Conservation (phyloP, 2,113 vertebrate genomes). For the Sinosuthora webbiana region DNA sequence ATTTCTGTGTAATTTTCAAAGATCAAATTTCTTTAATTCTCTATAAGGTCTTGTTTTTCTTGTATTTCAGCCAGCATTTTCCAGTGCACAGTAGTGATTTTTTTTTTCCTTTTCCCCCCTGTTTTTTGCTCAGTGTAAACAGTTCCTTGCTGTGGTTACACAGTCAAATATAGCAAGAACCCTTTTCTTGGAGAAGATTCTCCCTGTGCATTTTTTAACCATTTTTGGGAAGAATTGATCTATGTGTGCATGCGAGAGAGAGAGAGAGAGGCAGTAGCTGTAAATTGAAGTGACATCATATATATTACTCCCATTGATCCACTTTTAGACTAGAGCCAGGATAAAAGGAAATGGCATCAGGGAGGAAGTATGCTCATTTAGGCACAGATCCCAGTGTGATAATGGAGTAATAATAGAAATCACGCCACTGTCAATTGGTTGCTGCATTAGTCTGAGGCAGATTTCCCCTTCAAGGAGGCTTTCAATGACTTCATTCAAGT, state of each 20-base stretch:
- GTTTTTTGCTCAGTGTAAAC: constrained; percentile 76
- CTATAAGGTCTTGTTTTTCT: constrained; percentile 26
- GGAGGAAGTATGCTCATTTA: constrained; percentile 82
- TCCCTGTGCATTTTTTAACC: constrained; percentile 82
- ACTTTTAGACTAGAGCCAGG: constrained; percentile 78
- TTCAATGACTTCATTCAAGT: constrained; percentile 71
- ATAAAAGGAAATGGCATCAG: constrained; percentile 84
- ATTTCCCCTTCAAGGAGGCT: constrained; percentile 64
- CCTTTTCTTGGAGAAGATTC: constrained; percentile 75
- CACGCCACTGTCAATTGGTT: constrained; percentile 70
- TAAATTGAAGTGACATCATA: constrained; percentile 82
- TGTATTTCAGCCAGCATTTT: constrained; percentile 72
- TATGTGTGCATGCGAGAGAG: constrained; percentile 62
- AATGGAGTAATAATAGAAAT: constrained; percentile 87
- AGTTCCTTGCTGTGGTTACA: constrained; percentile 78
- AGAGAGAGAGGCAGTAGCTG: constrained; percentile 67
- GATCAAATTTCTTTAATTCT: constrained; percentile 46
- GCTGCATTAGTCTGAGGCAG: constrained; percentile 71
- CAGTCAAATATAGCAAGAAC: constrained; percentile 85
- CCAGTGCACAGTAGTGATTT: constrained; percentile 57
- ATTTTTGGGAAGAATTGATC: constrained; percentile 87
- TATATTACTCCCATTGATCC: constrained; percentile 79
- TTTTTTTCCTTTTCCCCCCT: constrained; percentile 16
- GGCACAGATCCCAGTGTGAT: constrained; percentile 84
- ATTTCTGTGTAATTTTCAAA: constrained; percentile 48